These are phyloP conservation scores for Amaurobius ferox DNA, from an alignment of 2,888 invertebrate genomes.

Conservation along the genomic window DNA sequence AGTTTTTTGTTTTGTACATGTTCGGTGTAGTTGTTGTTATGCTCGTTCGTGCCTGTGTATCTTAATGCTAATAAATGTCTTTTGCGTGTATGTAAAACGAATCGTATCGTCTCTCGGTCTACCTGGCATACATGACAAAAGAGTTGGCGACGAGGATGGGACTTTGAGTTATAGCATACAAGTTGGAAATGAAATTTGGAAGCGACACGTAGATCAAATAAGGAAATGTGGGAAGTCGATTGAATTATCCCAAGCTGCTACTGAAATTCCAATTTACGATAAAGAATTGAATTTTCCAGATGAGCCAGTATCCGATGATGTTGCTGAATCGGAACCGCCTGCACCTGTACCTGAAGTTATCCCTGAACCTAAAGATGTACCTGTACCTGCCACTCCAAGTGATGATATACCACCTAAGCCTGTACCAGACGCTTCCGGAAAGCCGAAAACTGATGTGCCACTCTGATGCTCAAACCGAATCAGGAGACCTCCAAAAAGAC, in stretches of 20 bases:
- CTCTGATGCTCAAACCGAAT: slow-evolving; percentile 39
- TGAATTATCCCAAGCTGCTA: slow-evolving; percentile 46
- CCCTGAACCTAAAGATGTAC: neutral
- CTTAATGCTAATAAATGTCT: slow-evolving; percentile 44
- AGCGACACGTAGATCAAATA: slow-evolving; percentile 45
- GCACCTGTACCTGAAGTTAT: slow-evolving; percentile 33
- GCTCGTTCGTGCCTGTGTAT: slow-evolving; percentile 45
- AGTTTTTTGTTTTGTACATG: too few relatives aligned
- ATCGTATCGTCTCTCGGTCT: slow-evolving; percentile 53
- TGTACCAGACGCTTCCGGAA: slow-evolving; percentile 31
- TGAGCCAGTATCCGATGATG: slow-evolving; percentile 48
- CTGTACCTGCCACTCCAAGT: slow-evolving; percentile 30
- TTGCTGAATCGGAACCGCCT: slow-evolving; percentile 45
- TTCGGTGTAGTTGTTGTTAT: slow-evolving; percentile 44
- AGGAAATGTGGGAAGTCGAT: slow-evolving; percentile 49
- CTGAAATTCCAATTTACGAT: slow-evolving; percentile 47
- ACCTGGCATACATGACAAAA: slow-evolving; percentile 50
- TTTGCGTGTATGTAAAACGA: slow-evolving; percentile 51
- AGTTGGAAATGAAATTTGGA: slow-evolving; percentile 45
- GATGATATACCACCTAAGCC: slow-evolving; percentile 30
- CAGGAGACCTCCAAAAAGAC: slow-evolving; percentile 41
- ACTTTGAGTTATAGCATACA: too few relatives aligned
- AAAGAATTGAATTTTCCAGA: slow-evolving; percentile 48
- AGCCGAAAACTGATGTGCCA: slow-evolving; percentile 22
- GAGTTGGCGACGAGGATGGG: too few relatives aligned